phyloP scores from a whole-genome alignment of 1,140 invertebrate genomes.

The Sipha flava region DNA sequence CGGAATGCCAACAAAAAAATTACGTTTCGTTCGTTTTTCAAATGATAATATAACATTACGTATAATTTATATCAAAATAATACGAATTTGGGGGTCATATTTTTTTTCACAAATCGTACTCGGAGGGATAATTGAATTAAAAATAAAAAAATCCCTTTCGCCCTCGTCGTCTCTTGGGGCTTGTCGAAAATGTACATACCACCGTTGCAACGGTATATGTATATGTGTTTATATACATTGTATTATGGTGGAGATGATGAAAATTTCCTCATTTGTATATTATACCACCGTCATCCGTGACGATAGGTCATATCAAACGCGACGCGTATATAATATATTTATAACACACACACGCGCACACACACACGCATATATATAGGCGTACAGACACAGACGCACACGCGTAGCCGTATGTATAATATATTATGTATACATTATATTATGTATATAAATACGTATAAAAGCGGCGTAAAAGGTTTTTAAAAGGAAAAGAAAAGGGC shows the following conservation, averaged over 20 bases:
- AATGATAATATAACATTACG: too few species aligned
- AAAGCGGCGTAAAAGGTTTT: constrained; percentile 27
- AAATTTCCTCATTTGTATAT: not conserved
- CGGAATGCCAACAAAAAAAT: too few species aligned
- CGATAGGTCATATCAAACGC: not conserved
- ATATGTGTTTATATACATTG: not conserved
- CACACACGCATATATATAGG: not conserved
- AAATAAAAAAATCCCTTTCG: not conserved
- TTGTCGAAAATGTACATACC: not conserved
- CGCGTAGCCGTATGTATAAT: not conserved
- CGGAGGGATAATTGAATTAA: too few species aligned
- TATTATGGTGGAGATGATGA: not conserved
- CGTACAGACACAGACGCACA: not conserved
- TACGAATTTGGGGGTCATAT: too few species aligned
- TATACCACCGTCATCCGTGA: not conserved
- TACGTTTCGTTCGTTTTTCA: too few species aligned
- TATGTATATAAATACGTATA: not conserved
- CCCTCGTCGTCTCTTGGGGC: not conserved
- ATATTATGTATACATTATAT: not conserved
- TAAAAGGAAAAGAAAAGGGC: constrained; percentile 26
- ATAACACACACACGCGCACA: not conserved
- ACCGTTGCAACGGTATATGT: not conserved
- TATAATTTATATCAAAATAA: too few species aligned
- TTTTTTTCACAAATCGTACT: too few species aligned
- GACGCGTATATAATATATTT: not conserved